phyloP scores from a whole-genome alignment of 2,888 invertebrate genomes.

The Chaetoderma sp. region DNA sequence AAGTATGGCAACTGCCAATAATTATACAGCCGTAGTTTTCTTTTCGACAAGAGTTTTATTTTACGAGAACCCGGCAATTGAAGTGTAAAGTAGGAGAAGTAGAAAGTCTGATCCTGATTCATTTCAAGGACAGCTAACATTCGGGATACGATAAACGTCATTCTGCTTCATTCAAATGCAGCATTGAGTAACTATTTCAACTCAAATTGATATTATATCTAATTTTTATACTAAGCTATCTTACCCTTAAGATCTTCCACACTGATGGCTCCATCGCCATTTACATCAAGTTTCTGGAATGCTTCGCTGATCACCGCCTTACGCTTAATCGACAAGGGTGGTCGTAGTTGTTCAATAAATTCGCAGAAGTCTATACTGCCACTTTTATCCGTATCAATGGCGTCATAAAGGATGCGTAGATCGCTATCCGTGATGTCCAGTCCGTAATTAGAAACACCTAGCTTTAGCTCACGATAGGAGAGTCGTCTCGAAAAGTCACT shows the following conservation, averaged over 20 bases:
- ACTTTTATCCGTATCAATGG: slow-evolving; percentile 50
- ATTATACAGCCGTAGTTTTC: too few species aligned
- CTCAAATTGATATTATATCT: too few species aligned
- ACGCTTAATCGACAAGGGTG: slow-evolving; percentile 44
- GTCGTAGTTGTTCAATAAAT: slow-evolving; percentile 50
- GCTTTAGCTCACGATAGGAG: slow-evolving; percentile 47
- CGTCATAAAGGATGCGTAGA: slow-evolving; percentile 42
- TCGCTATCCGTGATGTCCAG: slow-evolving; percentile 49
- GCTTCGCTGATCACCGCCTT: slow-evolving; percentile 47
- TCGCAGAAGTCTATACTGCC: slow-evolving; percentile 57
- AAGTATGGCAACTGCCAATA: too few species aligned
- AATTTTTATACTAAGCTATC: too few species aligned
- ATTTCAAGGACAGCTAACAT: too few species aligned
- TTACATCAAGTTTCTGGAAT: slow-evolving; percentile 52
- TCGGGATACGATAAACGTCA: too few species aligned
- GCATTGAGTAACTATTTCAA: too few species aligned
- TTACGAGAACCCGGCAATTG: too few species aligned
- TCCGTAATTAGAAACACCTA: slow-evolving; percentile 49
- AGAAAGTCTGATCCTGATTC: too few species aligned
- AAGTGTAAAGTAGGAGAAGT: too few species aligned
- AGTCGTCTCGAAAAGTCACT: slow-evolving; percentile 51
- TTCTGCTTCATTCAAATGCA: too few species aligned
- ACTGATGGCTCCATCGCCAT: slow-evolving; percentile 48
- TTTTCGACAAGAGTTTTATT: too few species aligned
- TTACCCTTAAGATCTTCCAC: slow-evolving; percentile 55